Evolutionary conservation across 2,113 vertebrate genomes (phyloP).

Genomic region (Orientallactaga bullata): DNA sequence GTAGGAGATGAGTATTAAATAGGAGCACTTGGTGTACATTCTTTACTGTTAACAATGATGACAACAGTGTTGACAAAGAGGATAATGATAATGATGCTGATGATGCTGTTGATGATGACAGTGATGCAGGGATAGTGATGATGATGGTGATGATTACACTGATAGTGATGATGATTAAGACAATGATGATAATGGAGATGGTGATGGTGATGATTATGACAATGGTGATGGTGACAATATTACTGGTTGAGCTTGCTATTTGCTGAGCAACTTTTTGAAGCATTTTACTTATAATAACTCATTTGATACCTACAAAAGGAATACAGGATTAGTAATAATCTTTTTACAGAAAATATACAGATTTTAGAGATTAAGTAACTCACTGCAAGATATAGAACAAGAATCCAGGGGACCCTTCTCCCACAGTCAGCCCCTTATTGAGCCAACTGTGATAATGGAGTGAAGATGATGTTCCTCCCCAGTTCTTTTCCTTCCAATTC

Average conservation of each 20-base stretch:
- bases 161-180: too few relatives aligned
- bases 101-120: too few relatives aligned
- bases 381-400: not conserved
- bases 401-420: not conserved
- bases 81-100: too few relatives aligned
- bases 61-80: not conserved
- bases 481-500: not conserved
- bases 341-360: conserved; percentile 1
- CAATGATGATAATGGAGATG: too few relatives aligned
- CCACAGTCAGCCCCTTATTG: not conserved
- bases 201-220: too few relatives aligned
- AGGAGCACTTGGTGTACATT: not conserved
- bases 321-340: not conserved
- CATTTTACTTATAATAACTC: conserved; percentile 14
- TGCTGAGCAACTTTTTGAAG: not conserved
- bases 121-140: not conserved
- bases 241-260: not conserved
- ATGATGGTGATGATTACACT: too few relatives aligned
- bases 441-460: not conserved
- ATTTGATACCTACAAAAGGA: not conserved
- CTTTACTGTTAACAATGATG: not conserved
- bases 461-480: not conserved
- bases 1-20: not conserved
- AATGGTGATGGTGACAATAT: too few relatives aligned
- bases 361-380: not conserved